Base-by-base conservation (phyloP, 2,113 vertebrate genomes). In the Pimephales promelas region DNA sequence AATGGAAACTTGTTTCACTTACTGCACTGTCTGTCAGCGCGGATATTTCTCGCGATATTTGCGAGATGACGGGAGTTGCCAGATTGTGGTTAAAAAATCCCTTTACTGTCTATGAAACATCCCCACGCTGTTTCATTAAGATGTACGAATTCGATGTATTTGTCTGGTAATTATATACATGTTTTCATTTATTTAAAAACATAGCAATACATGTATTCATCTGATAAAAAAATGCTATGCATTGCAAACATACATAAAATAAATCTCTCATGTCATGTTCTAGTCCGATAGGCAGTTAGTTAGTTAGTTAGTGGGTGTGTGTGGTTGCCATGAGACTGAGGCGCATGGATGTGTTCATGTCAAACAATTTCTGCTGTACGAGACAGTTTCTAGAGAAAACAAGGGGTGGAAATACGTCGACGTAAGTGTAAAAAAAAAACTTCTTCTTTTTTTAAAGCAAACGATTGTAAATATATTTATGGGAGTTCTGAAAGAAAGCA, bases 1-100 rank as follows among this genome's bases (percentile, higher is more conserved):
- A 22, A 81, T 81, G 64, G 62, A 81, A 81, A 81, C 62, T 81
- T 56, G 64, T 70, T 81, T 70, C 47, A 24, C 62, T 70, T 31
- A 24, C 64, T 70, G 62, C 62, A 54, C n/a, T n/a, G n/a, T n/a
- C 79, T 70, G 79, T 81, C 79, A 81, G 45, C 62, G 64, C 49
- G 45, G 47, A 81, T 2, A 81, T 34, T 49, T 22, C 61, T 80
- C 79, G 79, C 79, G 79, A 81, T 31, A 81, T 24, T 64, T 70
- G 28, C 31, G 31, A 54, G 20, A 54, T 2, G 10, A n/a, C 13
- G 0, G 0, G 7, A 6, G 79, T 70, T 81, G 79, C 79, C 79
- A 81, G 79, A 81, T 24, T 70, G 62, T 40, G 28, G 2, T 31
- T 45, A 10, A 34, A 79, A 79, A 64, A n/a, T n/a, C n/a, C n/a